Evolutionary conservation across 2,797 vertebrate genomes (phyloP), one percentile per base, ranked within the genome.

Genomic region (Carapus acus): DNA sequence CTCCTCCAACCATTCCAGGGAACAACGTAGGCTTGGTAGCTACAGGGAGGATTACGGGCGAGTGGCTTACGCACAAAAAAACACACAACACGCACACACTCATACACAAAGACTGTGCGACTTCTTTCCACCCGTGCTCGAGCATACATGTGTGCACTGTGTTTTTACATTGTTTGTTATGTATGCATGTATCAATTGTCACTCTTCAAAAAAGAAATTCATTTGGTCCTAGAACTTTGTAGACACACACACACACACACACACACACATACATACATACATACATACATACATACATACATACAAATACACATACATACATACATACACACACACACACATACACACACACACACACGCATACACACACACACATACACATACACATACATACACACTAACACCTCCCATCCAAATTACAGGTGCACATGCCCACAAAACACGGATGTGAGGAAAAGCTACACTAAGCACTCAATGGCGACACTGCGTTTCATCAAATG

Each of bases 1-100:
- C 85, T 80, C 68, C 73, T 86, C 86, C 86, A 85, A 84, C 79
- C 85, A 86, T 88, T 87, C 87, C 67, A n/a, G 60, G 66, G 73
- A 85, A 85, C 78, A 82, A 86, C 71, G 69, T 75, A 84, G 73
- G 82, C 81, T 80, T 79, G 61, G 70, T 74, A 67, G 77, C 78
- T 78, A 68, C 48, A 52, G 66, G 73, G 71, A 67, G 76, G 85
- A 85, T 88, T 87, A 87, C 52, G 57, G 44, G 60, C 51, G 54
- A 38, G 70, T 57, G 43, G 37, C 20, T 52, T 46, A 24, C 50
- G 44, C 0, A 49, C 14, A n/a, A n/a, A n/a, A n/a, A n/a, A n/a
- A 41, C 14, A 60, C 15, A 62, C 20, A 29, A 20, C 48, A 20
- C 29, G 47, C 61, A 38, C 49, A 60, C 31, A 72, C 74, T 67